A percentile compares a stretch with the other conserved stretches of the same genome.
Conservation (phyloP, 2,888 invertebrate species). For the Ophioninae sp. region DNA sequence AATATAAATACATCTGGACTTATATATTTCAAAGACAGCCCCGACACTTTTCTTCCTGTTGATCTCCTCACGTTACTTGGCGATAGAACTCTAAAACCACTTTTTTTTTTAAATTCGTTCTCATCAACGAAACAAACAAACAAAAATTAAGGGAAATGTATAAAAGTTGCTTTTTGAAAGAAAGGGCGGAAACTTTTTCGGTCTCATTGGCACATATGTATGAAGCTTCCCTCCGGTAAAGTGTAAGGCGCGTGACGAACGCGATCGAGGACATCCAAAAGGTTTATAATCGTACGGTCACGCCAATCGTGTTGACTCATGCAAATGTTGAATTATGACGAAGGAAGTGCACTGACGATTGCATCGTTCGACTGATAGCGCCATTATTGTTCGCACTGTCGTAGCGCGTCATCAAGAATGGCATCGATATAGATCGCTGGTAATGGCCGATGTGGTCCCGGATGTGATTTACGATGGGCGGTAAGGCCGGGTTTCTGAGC, state of each 20-base stretch:
- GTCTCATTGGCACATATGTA: no score
- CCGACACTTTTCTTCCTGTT: no score
- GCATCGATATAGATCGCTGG: slow-evolving; percentile 75
- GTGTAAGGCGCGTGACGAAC: no score
- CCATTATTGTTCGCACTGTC: background rate
- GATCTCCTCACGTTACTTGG: no score
- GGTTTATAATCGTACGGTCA: background rate
- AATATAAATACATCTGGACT: no score
- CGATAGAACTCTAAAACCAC: no score
- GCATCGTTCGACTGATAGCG: no score
- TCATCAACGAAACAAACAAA: no score
- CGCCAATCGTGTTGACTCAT: background rate
- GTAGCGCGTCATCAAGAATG: slow-evolving; percentile 72
- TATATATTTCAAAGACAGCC: no score
- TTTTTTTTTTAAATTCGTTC: no score
- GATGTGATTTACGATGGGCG: slow-evolving; percentile 65
- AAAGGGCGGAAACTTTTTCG: background rate
- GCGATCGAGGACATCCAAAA: background rate
- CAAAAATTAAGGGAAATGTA: background rate
- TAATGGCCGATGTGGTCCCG: slow-evolving; percentile 55
- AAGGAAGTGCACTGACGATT: background rate
- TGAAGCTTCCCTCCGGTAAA: background rate
- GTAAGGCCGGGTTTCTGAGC: slow-evolving; percentile 65
- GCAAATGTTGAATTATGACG: background rate
- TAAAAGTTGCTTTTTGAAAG: background rate